Evolutionary conservation across 1,140 invertebrate species (phyloP), one percentile per base, ranked within the genome.

Genomic region (Melipona quadrifasciata): DNA sequence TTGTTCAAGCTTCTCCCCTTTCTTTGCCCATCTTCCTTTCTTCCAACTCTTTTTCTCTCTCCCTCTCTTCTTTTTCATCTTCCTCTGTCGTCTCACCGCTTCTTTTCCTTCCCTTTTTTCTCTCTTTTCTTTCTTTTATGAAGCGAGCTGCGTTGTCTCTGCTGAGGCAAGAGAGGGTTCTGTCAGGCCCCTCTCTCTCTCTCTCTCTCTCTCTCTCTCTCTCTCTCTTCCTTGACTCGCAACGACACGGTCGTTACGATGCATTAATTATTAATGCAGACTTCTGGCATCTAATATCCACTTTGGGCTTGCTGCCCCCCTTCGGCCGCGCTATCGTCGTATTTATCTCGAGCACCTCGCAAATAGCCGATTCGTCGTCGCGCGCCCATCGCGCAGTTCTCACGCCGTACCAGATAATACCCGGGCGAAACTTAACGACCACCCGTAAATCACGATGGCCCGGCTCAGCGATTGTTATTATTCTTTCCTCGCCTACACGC

Each of bases 261-360:
- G 86, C 85, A 87, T 90, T 90, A 89, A 90, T 89, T 84, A 90
- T 90, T 89, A 85, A 90, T 90, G 67, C 70, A 57, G 65, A 78
- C 85, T 47, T 83, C 77, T 89, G 85, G 76, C 87, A 79, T 80
- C 80, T 89, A 86, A 84, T 68, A 86, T 86, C 75, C 75, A 72
- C 83, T 67, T 71, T 31, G 71, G 71, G 51, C 53, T 74, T 53
- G 47, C 84, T 53, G 71, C 53, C 55, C 61, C 80, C 70, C 80
- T 80, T 57, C 58, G 34, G 24, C 70, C 11, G 12, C 53, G 19
- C 61, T 57, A n/a, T 65, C n/a, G 19, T 65, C 71, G 71, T 78
- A 77, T 89, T 86, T 85, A 84, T 86, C 84, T 86, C 68, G 72
- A 85, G 80, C 67, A 64, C 55, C 83, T 72, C 76, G 76, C 77